Evolutionary conservation across 2,888 invertebrate species (phyloP).

Genomic region (Nymphalis c-album): DNA sequence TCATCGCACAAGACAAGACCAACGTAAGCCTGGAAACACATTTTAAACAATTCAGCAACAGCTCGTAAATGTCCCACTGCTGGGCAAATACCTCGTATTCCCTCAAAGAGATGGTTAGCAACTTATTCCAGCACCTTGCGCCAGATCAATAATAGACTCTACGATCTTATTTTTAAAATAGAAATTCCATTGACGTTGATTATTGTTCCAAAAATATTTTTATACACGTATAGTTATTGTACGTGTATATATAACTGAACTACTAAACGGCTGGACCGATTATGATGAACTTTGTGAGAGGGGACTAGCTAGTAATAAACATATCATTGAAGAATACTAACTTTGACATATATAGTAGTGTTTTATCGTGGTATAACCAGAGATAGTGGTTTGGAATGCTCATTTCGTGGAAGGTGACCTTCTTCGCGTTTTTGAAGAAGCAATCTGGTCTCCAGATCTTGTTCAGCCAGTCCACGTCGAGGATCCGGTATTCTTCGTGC

Average conservation of each 20-base stretch:
- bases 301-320: neutral
- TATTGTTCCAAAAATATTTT: too few species aligned
- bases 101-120: too few species aligned
- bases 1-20: constrained; percentile 96
- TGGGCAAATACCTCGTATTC: neutral
- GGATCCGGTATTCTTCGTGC: constrained; percentile 94
- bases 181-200: too few species aligned
- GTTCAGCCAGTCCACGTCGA: constrained; percentile 94
- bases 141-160: too few species aligned
- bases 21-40: constrained; percentile 87
- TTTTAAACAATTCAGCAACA: neutral
- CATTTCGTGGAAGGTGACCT: constrained; percentile 96
- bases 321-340: constrained; percentile 65
- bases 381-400: constrained; percentile 96
- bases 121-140: too few species aligned
- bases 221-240: too few species aligned
- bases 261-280: too few species aligned
- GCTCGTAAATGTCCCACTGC: neutral
- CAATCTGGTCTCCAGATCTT: constrained; percentile 96
- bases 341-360: constrained; percentile 95
- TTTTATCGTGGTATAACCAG: constrained; percentile 95
- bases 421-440: constrained; percentile 96
- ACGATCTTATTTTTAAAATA: too few species aligned
- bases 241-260: too few species aligned
- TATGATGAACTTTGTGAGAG: too few species aligned